Base-by-base conservation (phyloP, 2,888 invertebrate genomes). In the Philopedon plagiatum region DNA sequence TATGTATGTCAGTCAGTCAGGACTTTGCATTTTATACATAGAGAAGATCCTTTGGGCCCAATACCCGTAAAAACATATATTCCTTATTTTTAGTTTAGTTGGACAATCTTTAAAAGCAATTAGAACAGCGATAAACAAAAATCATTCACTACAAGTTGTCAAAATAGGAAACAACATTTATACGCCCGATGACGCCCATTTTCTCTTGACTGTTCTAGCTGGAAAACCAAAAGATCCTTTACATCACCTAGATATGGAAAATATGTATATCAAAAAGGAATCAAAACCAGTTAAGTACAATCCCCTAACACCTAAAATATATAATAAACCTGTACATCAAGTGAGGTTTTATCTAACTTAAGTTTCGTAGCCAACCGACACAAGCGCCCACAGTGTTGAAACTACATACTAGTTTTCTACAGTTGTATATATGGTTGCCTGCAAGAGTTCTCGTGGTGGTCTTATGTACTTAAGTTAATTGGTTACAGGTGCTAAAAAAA, bases 121-220 rank as follows among this genome's bases (percentile, higher is more conserved):
- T 2, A 85, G 86, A 39, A 80, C 81, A 74, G 87, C 85, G 2
- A 71, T 90, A n/a, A 76, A 83, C 41, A 84, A 79, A 58, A 89
- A 87, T 77, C 81, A 79, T 29, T 82, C 83, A 1, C 79, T 90
- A 11, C 76, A 83, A 64, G 81, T 81, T 46, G 71, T 90, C 11
- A 85, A 86, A 77, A 78, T 90, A 2, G 87, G 87, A 23, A 84
- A 86, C 73, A 90, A 90, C 81, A 86, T 87, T 8, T 83, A 88
- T 26, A 83, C 83, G 19, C 81, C 87, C 1, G 84, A 83, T 1
- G 88, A 88, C 51, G 87, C 86, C 0, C 80, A 85, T n/a, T 70
- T 67, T n/a, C 68, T 89, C 18, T 78, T 87, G 7, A 81, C 80
- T n/a, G 80, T 85, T 21, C 77, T 88, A 1, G 79, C 78, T 11